These are phyloP conservation scores for Bombus pyrosoma DNA, from an alignment of 1,140 invertebrate species.

Conservation along the genomic window DNA sequence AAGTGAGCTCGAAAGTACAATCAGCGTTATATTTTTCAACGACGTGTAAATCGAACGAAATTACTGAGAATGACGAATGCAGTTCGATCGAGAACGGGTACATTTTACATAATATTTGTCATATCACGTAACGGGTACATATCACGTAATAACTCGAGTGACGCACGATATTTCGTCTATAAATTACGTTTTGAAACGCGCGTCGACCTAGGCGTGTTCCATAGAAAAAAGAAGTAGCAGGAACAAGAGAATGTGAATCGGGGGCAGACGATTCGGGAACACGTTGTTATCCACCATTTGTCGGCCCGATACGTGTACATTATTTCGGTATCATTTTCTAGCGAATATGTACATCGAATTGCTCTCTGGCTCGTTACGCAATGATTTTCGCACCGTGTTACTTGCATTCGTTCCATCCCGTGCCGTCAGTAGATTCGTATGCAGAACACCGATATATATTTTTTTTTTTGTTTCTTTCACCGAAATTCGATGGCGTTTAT, in stretches of 20 bases:
- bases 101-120: slow-evolving; percentile 76
- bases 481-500: not conserved
- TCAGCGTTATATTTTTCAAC: slow-evolving; percentile 46
- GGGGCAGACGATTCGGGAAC: not conserved
- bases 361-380: slow-evolving; percentile 35
- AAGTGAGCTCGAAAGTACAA: not conserved
- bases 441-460: slow-evolving; percentile 20
- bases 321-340: slow-evolving; percentile 51
- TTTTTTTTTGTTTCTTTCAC: not conserved
- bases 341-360: slow-evolving; percentile 46
- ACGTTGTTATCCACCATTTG: slow-evolving; percentile 42
- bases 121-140: slow-evolving; percentile 70
- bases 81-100: slow-evolving; percentile 59
- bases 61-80: slow-evolving; percentile 73
- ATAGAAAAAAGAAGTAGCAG: not conserved
- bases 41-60: slow-evolving; percentile 73
- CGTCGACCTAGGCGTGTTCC: not conserved
- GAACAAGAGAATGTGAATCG: not conserved
- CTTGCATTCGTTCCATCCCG: not conserved
- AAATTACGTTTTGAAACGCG: slow-evolving; percentile 24
- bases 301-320: not conserved
- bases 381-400: slow-evolving; percentile 21
- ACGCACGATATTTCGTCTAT: slow-evolving; percentile 62
- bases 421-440: not conserved
- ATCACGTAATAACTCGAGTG: slow-evolving; percentile 59